phyloP scores from a whole-genome alignment of 37 sponge, comb jelly and placozoan species.

The Hexactinellida sp. region DNA sequence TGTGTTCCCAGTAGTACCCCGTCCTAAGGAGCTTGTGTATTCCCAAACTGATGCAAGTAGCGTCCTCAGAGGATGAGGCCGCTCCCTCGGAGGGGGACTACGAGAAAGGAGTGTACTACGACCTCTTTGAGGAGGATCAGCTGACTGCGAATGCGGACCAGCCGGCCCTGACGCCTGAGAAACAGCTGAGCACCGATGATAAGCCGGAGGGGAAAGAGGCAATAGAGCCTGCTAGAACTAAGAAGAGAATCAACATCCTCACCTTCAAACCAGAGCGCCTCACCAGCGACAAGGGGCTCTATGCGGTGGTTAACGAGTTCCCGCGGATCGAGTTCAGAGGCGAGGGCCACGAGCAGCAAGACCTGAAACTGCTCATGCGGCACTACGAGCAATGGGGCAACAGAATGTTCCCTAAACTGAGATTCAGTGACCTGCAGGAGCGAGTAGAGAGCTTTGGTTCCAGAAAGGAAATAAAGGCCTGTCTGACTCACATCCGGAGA shows the following conservation, averaged over 20 bases:
- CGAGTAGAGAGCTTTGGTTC: slow-evolving; percentile 42
- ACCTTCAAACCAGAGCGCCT: slow-evolving; percentile 4
- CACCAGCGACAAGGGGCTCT: slow-evolving; percentile 21
- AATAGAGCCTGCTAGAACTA: not conserved
- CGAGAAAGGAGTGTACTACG: not conserved
- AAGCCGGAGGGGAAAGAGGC: not conserved
- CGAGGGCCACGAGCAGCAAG: slow-evolving; percentile 59
- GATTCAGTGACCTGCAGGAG: slow-evolving; percentile 45
- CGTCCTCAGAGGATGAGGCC: not conserved
- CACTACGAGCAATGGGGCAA: slow-evolving; percentile 84
- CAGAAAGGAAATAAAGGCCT: slow-evolving; percentile 60
- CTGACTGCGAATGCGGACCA: not conserved
- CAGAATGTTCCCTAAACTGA: slow-evolving; percentile 53
- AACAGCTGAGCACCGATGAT: not conserved
- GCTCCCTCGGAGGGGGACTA: not conserved
- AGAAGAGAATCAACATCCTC: not conserved
- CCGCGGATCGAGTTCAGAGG: slow-evolving; percentile 66
- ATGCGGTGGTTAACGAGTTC: slow-evolving; percentile 46
- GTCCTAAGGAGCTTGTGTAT: too few relatives aligned
- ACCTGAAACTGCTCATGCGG: slow-evolving; percentile 47
- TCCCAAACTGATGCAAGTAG: not conserved
- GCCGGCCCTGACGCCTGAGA: not conserved
- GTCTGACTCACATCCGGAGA: not conserved
- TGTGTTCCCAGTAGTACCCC: too few relatives aligned
- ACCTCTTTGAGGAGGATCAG: not conserved